A percentile compares a stretch with the other conserved stretches of the same genome.
phyloP scores from a whole-genome alignment of 2,797 vertebrate species.

The Nannoperca australis region DNA sequence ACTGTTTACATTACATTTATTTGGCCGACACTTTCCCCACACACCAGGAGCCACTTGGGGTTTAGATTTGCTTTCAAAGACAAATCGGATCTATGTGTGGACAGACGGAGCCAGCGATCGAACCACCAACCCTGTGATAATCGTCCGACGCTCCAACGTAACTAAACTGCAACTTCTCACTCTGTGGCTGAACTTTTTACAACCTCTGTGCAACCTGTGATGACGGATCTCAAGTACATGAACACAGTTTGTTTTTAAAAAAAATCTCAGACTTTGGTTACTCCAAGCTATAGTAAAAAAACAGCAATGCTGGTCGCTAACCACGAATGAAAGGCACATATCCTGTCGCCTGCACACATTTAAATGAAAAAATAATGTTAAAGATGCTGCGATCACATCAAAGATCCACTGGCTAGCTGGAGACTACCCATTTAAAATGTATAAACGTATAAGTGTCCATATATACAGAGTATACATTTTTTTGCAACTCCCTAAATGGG shows the following conservation, averaged over 20 bases:
- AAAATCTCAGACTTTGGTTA: neutral
- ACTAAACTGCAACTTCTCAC: neutral
- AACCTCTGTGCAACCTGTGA: neutral
- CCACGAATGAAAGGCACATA: neutral
- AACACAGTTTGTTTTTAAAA: neutral
- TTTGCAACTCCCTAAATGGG: conserved; percentile 16
- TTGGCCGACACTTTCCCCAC: neutral
- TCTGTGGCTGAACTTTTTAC: neutral
- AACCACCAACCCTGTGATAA: neutral
- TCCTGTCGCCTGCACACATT: neutral
- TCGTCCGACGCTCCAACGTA: neutral
- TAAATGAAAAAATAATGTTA: neutral
- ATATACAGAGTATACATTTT: neutral
- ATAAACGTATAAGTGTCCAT: neutral
- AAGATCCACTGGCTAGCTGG: neutral
- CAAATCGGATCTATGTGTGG: neutral
- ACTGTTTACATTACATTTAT: neutral
- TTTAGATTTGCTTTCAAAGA: neutral
- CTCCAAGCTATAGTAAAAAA: neutral
- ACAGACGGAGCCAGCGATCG: neutral
- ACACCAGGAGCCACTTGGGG: neutral
- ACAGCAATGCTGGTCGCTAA: neutral
- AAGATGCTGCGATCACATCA: neutral
- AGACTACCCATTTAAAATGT: neutral
- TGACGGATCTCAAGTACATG: neutral